These are phyloP conservation scores for Beris morrisii DNA, from an alignment of 2,888 invertebrate genomes.

Conservation along the genomic window DNA sequence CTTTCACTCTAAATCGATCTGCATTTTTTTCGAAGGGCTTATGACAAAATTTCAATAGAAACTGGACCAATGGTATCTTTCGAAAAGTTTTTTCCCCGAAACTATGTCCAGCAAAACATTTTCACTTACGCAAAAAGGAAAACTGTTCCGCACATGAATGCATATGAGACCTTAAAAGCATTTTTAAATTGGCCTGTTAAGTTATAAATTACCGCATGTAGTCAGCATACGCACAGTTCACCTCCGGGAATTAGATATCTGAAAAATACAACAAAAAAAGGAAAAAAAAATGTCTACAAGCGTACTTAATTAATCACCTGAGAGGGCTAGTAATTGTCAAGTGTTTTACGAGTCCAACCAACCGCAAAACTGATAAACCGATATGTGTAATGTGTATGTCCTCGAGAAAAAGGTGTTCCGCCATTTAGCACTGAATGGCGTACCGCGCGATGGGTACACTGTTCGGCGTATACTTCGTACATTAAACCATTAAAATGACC, in stretches of 20 bases:
- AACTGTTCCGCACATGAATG: not conserved
- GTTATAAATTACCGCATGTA: slow-evolving; percentile 14
- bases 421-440: slow-evolving; percentile 29
- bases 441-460: not conserved
- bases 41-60: no score
- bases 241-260: slow-evolving; percentile 1
- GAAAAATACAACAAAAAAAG: not conserved
- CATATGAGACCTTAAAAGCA: slow-evolving; percentile 10
- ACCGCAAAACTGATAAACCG: slow-evolving; percentile 46
- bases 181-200: slow-evolving; percentile 17
- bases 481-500: slow-evolving; percentile 30
- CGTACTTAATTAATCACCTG: slow-evolving; percentile 29
- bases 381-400: slow-evolving; percentile 14
- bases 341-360: slow-evolving; percentile 49
- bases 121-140: not conserved
- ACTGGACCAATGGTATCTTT: no score
- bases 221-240: not conserved
- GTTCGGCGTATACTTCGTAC: not conserved
- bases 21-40: no score
- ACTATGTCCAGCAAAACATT: not conserved
- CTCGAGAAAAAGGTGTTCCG: slow-evolving; percentile 30
- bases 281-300: slow-evolving; percentile 8
- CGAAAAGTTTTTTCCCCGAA: no score
- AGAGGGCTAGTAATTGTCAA: slow-evolving; percentile 45
- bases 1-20: no score